Evolutionary conservation across 1,140 invertebrate species (phyloP).

Genomic region (Yoshiicerus persimilis): DNA sequence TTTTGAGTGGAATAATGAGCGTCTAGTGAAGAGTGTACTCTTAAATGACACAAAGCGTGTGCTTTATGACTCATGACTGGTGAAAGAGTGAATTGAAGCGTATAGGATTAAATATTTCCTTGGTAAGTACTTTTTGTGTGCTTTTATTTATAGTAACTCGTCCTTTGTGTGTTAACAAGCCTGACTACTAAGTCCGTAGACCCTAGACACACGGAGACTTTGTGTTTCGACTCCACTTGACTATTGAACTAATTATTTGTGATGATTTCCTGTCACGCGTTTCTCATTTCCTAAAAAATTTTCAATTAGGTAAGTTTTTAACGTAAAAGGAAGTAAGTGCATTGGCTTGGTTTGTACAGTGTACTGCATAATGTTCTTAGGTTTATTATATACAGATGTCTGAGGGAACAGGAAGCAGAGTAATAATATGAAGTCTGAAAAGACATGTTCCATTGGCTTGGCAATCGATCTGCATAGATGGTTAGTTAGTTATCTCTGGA

Average conservation of each 20-base stretch:
- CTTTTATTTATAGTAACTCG: neutral
- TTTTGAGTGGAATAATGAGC: no score
- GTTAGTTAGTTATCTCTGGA: no score
- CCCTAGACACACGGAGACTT: neutral
- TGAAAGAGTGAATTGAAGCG: neutral
- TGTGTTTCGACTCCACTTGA: neutral
- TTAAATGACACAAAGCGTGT: neutral
- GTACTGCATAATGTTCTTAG: neutral
- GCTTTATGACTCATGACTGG: neutral
- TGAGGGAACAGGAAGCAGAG: neutral
- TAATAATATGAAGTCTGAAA: neutral
- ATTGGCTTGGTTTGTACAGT: neutral
- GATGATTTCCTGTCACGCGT: neutral
- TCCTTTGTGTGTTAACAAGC: no score
- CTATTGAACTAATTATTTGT: neutral
- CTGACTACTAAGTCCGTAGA: no score
- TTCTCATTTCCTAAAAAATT: neutral
- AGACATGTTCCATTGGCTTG: neutral
- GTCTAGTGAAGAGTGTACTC: neutral
- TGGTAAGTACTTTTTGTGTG: neutral
- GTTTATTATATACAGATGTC: neutral
- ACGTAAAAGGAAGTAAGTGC: neutral
- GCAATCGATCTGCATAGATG: no score
- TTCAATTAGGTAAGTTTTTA: neutral
- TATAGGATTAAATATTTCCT: neutral